Conservation (phyloP, 2,888 invertebrate species). For the Trachelus stipa region DNA sequence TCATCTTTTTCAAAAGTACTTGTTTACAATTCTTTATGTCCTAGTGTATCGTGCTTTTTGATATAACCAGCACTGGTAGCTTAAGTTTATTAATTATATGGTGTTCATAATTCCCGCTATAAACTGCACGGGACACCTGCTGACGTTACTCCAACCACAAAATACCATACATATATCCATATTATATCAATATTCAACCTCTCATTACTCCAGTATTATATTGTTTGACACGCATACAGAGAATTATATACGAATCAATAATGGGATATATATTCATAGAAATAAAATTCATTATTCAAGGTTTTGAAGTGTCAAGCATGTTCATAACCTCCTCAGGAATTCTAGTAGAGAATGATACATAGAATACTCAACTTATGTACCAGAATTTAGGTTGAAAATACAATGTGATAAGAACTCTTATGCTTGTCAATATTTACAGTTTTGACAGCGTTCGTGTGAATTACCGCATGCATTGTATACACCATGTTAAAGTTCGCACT, state of each 20-base stretch:
- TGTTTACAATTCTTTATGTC: too few species aligned
- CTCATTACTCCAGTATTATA: not conserved
- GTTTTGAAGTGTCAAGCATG: not conserved
- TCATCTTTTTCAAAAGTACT: too few species aligned
- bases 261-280: not conserved
- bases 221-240: not conserved
- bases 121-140: not conserved
- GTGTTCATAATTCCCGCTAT: not conserved
- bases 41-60: too few species aligned
- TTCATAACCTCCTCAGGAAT: not conserved
- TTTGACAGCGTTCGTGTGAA: not conserved
- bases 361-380: not conserved
- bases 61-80: too few species aligned
- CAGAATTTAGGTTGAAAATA: conserved; percentile 7
- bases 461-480: not conserved
- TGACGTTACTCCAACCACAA: not conserved
- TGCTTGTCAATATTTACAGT: not conserved
- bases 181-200: not conserved
- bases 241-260: not conserved
- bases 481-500: not conserved
- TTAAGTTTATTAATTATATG: not conserved
- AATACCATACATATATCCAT: not conserved
- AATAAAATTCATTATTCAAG: not conserved
- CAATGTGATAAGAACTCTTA: not conserved
- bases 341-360: not conserved